Base-by-base conservation (phyloP, 1,140 invertebrate genomes). In the Hetaerina americana region DNA sequence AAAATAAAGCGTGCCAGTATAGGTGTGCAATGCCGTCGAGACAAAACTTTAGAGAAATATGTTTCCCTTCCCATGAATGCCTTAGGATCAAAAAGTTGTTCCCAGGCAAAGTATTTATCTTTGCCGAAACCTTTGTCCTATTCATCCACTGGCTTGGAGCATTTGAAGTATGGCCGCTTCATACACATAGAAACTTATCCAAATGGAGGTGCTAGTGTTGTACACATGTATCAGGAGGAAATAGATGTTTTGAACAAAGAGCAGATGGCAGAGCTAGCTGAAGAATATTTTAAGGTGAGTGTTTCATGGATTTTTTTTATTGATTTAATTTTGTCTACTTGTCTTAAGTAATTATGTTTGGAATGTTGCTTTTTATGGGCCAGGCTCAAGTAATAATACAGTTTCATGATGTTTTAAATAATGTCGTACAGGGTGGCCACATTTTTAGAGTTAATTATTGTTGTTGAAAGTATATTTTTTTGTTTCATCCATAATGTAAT, bases 211-310 rank as follows among this genome's bases (percentile, higher is more conserved):
- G 96, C 95, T 1, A 87, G 89, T 40, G 89, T 97, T 8, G 87
- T 98, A 31, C 94, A 96, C 82, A 86, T 96, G 79, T 95, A 96
- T 81, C 94, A 97, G 80, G 89, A 96, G 77, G 93, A 98, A 82
- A 89, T 98, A 57, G 87, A 90, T 76, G 84, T 87, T 77, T 83
- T 99, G n/a, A 84, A 84, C 66, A 80, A 82, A 0, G 85, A 87
- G 67, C 90, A 98, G 79, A 87, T 91, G 78, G 86, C 91, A 15
- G 88, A 92, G 75, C 87, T 99, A 74, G 92, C 92, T 0, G 85
- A 91, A 72, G 94, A 98, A 80, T 99, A 94, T 83, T 87, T 96
- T 71, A 89, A 92, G 81, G 89, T 93, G 80, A 78, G 75, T 72
- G 0, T 26, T 26, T 25, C 8, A 25, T 18, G 8, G 24, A 27